Evolutionary conservation across 2,888 invertebrate genomes (phyloP).

Genomic region (Conchocele bisecta): DNA sequence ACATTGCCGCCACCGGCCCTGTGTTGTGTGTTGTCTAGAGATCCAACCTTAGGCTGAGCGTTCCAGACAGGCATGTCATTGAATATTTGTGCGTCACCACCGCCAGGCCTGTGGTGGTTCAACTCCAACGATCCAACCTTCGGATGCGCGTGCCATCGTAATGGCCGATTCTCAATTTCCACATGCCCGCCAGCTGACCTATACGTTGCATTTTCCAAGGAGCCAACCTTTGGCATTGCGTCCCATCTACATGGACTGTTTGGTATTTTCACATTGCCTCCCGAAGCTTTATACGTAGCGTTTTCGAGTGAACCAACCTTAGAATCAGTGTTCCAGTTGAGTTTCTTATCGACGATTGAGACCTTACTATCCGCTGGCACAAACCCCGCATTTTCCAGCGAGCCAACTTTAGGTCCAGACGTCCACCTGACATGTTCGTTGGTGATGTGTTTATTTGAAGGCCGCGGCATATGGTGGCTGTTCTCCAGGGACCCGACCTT

Average conservation of each 20-base stretch:
- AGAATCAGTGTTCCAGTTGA: constrained; percentile 65
- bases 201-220: constrained; percentile 65
- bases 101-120: constrained; percentile 37
- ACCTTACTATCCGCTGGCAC: constrained; percentile 62
- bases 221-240: constrained; percentile 61
- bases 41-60: constrained; percentile 62
- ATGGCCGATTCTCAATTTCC: constrained; percentile 41
- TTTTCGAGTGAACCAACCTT: constrained; percentile 71
- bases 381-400: constrained; percentile 64
- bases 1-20: constrained; percentile 68
- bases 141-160: constrained; percentile 60
- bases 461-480: constrained; percentile 64
- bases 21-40: constrained; percentile 67
- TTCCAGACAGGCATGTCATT: constrained; percentile 59
- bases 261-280: constrained; percentile 3
- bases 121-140: constrained; percentile 60
- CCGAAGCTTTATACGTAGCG: constrained; percentile 57
- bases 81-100: constrained; percentile 53
- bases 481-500: constrained; percentile 74
- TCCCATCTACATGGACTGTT: constrained; percentile 27
- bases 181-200: constrained; percentile 64
- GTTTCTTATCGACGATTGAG: constrained; percentile 55
- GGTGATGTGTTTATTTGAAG: constrained; percentile 56
- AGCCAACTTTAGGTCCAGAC: constrained; percentile 64
- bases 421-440: constrained; percentile 44